phyloP scores from a whole-genome alignment of 1,140 invertebrate genomes.

The Reticulitermes speratus region DNA sequence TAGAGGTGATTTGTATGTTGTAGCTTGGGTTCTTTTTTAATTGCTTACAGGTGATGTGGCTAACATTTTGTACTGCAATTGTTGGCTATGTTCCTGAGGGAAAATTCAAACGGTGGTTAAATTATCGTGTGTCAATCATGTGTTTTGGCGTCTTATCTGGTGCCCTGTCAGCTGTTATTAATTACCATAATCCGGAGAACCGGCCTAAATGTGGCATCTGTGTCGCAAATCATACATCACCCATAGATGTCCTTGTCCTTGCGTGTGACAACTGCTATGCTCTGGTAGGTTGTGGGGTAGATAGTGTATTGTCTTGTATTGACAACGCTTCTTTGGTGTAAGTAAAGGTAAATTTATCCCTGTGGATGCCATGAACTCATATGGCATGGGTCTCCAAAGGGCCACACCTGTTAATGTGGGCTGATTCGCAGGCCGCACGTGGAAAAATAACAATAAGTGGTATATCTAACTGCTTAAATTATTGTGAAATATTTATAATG shows the following conservation, averaged over 20 bases:
- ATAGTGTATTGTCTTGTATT: not conserved
- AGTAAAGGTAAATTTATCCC: not conserved
- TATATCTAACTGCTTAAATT: too few relatives aligned
- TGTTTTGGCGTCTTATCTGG: conserved; percentile 87
- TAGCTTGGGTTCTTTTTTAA: conserved; percentile 16
- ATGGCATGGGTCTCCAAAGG: not conserved
- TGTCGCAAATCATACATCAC: conserved; percentile 99
- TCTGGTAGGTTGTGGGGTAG: conserved; percentile 68
- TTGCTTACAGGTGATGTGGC: conserved; percentile 70
- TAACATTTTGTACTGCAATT: conserved; percentile 77
- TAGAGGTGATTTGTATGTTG: not conserved
- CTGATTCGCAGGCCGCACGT: too few relatives aligned
- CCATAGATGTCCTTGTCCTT: conserved; percentile 95
- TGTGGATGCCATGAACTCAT: not conserved
- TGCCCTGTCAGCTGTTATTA: conserved; percentile 84
- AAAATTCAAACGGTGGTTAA: conserved; percentile 70
- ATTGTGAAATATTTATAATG: too few relatives aligned
- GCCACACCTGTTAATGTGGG: too few relatives aligned
- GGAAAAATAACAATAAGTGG: too few relatives aligned
- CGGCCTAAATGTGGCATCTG: conserved; percentile 85
- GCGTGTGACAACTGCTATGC: conserved; percentile 98
- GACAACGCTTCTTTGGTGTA: too few relatives aligned
- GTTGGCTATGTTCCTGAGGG: conserved; percentile 82
- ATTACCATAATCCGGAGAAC: conserved; percentile 84
- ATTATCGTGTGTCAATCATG: conserved; percentile 77